Base-by-base conservation (phyloP, 2,888 invertebrate genomes). In the Phortica okadai region DNA sequence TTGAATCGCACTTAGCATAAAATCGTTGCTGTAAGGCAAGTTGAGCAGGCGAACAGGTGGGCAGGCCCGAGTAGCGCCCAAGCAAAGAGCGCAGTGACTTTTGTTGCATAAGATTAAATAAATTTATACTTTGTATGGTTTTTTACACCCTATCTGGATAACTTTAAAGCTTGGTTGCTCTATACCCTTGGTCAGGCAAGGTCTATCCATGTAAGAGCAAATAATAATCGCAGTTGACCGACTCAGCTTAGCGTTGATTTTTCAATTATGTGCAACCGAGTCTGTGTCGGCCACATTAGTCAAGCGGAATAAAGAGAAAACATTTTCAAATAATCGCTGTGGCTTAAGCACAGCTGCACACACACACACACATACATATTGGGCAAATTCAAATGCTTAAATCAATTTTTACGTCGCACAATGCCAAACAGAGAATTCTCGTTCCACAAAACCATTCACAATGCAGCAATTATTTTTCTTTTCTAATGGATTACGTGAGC, bases 401-500 rank as follows among this genome's bases (percentile, higher is more conserved):
- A 74, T 74, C 76, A 67, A 58, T 66, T 74, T 33, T 42, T 50
- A 1, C 42, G n/a, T 59, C 73, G 58, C 8, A 33, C n/a, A 11
- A 7, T 41, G 73, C 41, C 33, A 33, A 33, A 33, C 33, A 5
- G 33, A 33, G 33, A 33, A 5, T 33, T 33, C 33, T 33, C 33
- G 42, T 56, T 11, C 25, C 16, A n/a, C 54, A 45, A 11, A 56
- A n/a, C 6, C 45, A 41, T 64, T n/a, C 11, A 5, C 58, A 42
- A 67, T 50, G 33, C 25, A 42, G 76, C 76, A 74, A 77, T 77
- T 77, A 77, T 74, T 77, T 74, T 72, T 70, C 76, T 56, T 77
- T 77, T 77, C 73, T 74, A 77, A 77, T 77, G 74, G 76, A 74
- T 74, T 77, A 77, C 76, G 76, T 77, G 76, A 74, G 69, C 74